Evolutionary conservation across 2,797 vertebrate genomes (phyloP).

Genomic region (Gymnodraco acuticeps): DNA sequence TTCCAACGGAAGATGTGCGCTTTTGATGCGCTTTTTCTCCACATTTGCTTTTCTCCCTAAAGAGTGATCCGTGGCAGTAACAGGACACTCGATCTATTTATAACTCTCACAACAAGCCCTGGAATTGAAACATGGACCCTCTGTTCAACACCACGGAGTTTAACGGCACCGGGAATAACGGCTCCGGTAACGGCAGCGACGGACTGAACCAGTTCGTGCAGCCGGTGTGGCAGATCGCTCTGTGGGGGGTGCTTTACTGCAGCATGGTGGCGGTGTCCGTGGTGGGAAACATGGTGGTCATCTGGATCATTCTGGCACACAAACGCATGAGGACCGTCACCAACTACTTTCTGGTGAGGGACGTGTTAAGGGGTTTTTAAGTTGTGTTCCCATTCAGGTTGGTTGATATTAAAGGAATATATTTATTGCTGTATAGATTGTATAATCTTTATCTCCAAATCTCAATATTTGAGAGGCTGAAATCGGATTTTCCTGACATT

Average conservation of each 20-base stretch:
- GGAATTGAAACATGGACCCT: constrained; percentile 70
- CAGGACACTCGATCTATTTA: constrained; percentile 30
- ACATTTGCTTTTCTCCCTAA: rapidly evolving
- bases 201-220: constrained; percentile 91
- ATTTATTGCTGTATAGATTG: too few species aligned
- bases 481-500: too few species aligned
- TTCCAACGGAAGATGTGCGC: neutral
- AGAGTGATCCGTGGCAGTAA: neutral
- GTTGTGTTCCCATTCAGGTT: neutral
- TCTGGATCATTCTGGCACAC: constrained; percentile 96
- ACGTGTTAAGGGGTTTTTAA: neutral
- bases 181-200: constrained; percentile 71
- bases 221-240: constrained; percentile 90
- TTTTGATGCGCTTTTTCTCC: neutral
- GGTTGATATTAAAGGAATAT: neutral
- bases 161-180: constrained; percentile 52
- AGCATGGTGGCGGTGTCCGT: constrained; percentile 90
- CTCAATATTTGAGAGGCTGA: too few species aligned
- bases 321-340: constrained; percentile 95
- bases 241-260: constrained; percentile 92
- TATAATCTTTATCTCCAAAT: too few species aligned
- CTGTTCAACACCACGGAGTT: constrained; percentile 61
- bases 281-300: constrained; percentile 91
- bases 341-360: constrained; percentile 92
- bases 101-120: neutral